phyloP scores from a whole-genome alignment of 2,113 vertebrate species.

The Bujurquina vittata region DNA sequence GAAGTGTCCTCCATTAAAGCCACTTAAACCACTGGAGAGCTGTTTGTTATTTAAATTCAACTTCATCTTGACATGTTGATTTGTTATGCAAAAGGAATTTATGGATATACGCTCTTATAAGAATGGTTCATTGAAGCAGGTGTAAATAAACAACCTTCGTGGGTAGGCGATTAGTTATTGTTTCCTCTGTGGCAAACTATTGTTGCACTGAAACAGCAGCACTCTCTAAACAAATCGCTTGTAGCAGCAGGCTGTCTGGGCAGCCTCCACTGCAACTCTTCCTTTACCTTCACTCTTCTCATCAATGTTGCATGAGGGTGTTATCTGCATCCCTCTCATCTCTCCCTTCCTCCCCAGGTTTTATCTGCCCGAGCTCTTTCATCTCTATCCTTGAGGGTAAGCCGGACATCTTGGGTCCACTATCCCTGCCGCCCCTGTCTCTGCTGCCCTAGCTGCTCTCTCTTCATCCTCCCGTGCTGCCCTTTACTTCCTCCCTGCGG shows the following conservation, averaged over 20 bases:
- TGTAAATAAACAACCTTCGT: conserved; percentile 22
- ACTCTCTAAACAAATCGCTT: conserved; percentile 47
- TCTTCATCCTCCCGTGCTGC: conserved; percentile 63
- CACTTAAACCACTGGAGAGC: neutral
- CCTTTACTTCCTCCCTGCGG: conserved; percentile 60
- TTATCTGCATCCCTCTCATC: conserved; percentile 67
- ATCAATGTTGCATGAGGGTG: conserved; percentile 70
- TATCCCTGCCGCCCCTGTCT: conserved; percentile 59
- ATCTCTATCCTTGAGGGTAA: conserved; percentile 52
- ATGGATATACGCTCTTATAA: conserved; percentile 22
- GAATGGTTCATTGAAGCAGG: conserved; percentile 11
- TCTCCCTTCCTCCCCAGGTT: conserved; percentile 54
- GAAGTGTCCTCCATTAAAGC: neutral
- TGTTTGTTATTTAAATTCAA: conserved; percentile 19
- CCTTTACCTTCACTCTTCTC: conserved; percentile 56
- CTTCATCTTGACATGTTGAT: neutral
- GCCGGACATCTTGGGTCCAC: conserved; percentile 49
- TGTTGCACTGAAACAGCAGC: conserved; percentile 27
- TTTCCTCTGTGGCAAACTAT: conserved; percentile 24
- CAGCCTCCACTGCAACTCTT: conserved; percentile 37
- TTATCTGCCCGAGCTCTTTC: conserved; percentile 52
- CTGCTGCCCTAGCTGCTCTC: conserved; percentile 23
- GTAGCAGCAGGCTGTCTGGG: conserved; percentile 41
- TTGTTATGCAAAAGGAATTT: conserved; percentile 16
- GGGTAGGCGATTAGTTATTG: conserved; percentile 11